A percentile compares a stretch with the other conserved stretches of the same genome.
phyloP scores from a whole-genome alignment of 1,140 invertebrate species.

The Heliconius himera region DNA sequence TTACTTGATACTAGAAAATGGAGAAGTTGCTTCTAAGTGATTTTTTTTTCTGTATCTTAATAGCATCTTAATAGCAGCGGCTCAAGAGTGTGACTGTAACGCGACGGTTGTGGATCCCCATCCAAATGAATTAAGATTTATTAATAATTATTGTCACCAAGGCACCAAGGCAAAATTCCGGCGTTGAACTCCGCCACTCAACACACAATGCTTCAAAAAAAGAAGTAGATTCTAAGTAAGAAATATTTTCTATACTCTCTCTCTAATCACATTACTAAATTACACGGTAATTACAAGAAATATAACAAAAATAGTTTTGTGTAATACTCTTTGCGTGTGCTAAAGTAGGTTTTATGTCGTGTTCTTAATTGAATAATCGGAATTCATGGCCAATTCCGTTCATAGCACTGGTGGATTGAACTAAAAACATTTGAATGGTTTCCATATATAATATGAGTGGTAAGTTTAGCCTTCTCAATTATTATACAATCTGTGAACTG shows the following conservation, averaged over 20 bases:
- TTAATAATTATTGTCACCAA: no score
- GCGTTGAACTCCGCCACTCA: no score
- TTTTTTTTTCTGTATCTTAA: neutral
- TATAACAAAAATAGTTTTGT: conserved; percentile 9
- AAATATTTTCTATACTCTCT: neutral
- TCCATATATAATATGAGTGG: conserved; percentile 24
- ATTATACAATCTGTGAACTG: neutral
- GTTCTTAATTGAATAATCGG: conserved; percentile 40
- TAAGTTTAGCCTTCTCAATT: conserved; percentile 4
- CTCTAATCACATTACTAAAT: neutral
- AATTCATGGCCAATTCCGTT: conserved; percentile 38
- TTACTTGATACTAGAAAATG: neutral
- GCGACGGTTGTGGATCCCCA: no score
- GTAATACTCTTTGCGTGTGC: conserved; percentile 25
- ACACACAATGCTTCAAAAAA: neutral
- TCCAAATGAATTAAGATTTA: no score
- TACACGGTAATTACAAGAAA: neutral
- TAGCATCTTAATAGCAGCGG: neutral
- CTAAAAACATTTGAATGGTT: conserved; percentile 39
- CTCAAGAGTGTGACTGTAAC: no score
- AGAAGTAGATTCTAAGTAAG: neutral
- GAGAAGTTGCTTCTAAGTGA: neutral
- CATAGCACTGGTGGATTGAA: conserved; percentile 23
- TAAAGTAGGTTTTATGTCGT: conserved; percentile 30
- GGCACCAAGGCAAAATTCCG: no score